Evolutionary conservation across 2,797 vertebrate species (phyloP).

Genomic region (Lagocephalus sceleratus): DNA sequence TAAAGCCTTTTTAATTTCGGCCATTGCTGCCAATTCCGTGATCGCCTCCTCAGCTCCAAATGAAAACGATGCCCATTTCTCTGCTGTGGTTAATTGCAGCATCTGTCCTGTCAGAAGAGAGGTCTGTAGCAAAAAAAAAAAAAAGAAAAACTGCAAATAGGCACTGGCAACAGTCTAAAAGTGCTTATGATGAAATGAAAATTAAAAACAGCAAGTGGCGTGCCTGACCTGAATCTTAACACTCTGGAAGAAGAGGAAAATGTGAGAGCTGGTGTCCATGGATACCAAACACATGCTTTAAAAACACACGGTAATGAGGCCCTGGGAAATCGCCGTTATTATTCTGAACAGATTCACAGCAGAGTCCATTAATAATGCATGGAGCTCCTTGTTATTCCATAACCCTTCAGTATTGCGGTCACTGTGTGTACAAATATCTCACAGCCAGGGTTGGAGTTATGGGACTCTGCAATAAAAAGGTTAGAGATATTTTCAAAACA

Average conservation of each 20-base stretch:
- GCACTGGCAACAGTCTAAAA: slow-evolving; percentile 98
- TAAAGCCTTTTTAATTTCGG: slow-evolving; percentile 64
- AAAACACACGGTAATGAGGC: slow-evolving; percentile 84
- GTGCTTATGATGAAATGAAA: slow-evolving; percentile 99
- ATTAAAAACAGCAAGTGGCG: slow-evolving; percentile 96
- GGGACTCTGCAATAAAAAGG: slow-evolving; percentile 70
- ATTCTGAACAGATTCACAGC: slow-evolving; percentile 83
- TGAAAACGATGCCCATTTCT: slow-evolving; percentile 87
- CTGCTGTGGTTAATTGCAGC: slow-evolving; percentile 97
- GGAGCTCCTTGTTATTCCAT: slow-evolving; percentile 86
- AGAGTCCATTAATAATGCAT: slow-evolving; percentile 90
- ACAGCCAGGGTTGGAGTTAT: slow-evolving; percentile 78
- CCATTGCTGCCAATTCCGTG: slow-evolving; percentile 10
- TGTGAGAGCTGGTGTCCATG: slow-evolving; percentile 73
- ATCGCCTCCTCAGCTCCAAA: slow-evolving; percentile 52
- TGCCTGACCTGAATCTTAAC: slow-evolving; percentile 94
- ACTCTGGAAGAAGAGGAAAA: slow-evolving; percentile 64
- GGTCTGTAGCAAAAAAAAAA: slow-evolving; percentile 83
- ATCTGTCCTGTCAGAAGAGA: slow-evolving; percentile 99
- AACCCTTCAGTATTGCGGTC: slow-evolving; percentile 82
- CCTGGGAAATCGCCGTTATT: slow-evolving; percentile 81
- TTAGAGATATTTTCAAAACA: slow-evolving; percentile 75
- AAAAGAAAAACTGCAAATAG: slow-evolving; percentile 89
- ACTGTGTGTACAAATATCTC: slow-evolving; percentile 94
- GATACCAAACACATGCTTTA: slow-evolving; percentile 77